Conservation (phyloP, 2,113 vertebrate species). For the Myrmecophaga tridactyla region DNA sequence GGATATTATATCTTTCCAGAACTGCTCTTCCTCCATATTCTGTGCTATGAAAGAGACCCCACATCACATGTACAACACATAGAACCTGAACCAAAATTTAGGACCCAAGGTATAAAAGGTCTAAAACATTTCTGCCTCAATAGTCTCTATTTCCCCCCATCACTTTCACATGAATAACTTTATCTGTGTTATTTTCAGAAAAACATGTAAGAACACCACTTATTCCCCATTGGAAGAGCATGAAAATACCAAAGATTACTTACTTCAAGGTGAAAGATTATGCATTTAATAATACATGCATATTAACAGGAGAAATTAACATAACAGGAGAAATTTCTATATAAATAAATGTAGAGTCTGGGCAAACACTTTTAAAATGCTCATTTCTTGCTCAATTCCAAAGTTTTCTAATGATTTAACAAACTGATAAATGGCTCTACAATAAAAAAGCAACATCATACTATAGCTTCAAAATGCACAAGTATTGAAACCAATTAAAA, state of each 20-base stretch:
- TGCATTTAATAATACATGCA: conserved; percentile 47
- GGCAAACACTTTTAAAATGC: neutral
- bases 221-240: neutral
- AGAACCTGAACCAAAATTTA: neutral
- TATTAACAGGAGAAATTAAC: neutral
- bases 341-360: neutral
- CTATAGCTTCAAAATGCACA: neutral
- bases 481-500: conserved; percentile 11
- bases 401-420: neutral
- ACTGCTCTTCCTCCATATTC: neutral
- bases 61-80: neutral
- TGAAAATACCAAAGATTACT: neutral
- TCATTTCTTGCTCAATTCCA: neutral
- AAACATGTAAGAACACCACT: neutral
- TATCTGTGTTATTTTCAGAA: neutral
- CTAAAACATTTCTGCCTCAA: conserved; percentile 24
- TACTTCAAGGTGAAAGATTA: neutral
- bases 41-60: neutral
- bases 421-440: neutral
- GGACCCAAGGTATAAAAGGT: neutral
- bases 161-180: neutral
- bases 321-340: neutral
- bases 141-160: neutral
- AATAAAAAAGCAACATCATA: neutral
- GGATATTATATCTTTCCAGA: neutral